phyloP scores from a whole-genome alignment of 2,797 vertebrate species.

The Argyrosomus regius region DNA sequence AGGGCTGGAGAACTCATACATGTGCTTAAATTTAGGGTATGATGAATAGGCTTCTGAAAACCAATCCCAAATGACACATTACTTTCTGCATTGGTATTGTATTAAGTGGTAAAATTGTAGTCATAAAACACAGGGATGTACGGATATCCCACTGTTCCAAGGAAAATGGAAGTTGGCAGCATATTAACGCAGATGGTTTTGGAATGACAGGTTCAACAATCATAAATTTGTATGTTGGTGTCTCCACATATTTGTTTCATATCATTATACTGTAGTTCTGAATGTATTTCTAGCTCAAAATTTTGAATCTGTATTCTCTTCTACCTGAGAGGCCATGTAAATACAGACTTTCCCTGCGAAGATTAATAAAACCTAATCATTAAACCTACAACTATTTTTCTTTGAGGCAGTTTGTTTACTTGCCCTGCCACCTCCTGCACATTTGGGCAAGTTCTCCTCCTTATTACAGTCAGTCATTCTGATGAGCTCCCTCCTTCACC shows the following conservation, averaged over 20 bases:
- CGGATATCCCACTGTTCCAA: background rate
- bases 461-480: constrained; percentile 28
- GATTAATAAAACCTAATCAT: constrained; percentile 27
- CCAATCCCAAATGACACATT: too few relatives aligned
- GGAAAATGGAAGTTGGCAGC: background rate
- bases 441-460: constrained; percentile 5
- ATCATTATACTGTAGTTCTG: background rate
- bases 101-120: too few relatives aligned
- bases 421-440: constrained; percentile 27
- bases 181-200: background rate
- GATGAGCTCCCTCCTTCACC: constrained; percentile 23
- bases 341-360: background rate
- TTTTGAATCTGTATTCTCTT: background rate
- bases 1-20: too few relatives aligned
- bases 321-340: background rate
- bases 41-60: too few relatives aligned
- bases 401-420: constrained; percentile 10
- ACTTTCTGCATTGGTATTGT: too few relatives aligned
- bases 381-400: background rate
- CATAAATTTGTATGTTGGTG: background rate
- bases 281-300: background rate
- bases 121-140: too few relatives aligned
- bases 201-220: background rate
- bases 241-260: background rate
- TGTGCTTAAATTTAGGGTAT: too few relatives aligned